Evolutionary conservation across 1,140 invertebrate genomes (phyloP), one percentile per base, ranked within the genome.

Genomic region (Formica selysi): DNA sequence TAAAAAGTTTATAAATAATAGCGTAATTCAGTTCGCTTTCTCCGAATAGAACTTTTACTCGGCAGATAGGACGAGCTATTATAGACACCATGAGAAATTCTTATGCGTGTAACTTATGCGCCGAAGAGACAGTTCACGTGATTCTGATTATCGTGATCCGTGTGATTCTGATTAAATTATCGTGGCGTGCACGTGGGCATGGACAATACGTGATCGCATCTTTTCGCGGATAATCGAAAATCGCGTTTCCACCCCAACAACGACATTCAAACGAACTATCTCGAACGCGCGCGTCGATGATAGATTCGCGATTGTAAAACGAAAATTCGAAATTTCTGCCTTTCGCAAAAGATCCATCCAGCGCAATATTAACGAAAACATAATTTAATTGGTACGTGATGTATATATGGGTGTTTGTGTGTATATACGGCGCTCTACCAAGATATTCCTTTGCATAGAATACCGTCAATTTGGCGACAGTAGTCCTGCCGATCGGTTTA

Each of bases 111-210:
- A 26, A 80, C 10, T 68, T 36, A 68, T 54, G 64, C 76, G 76
- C 64, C 3, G 19, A 36, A 78, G 11, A 44, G 59, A 44, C 59
- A 19, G 41, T 70, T 80, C 64, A 54, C 76, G 62, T 54, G 76
- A 67, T 79, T 16, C 26, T 22, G 16, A 65, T 65, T 62, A 64
- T 29, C 36, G 26, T 19, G 26, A 76, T 76, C 32, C 57, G 41
- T 19, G 38, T 65, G 59, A 67, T 38, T 5, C 65, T 38, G 36
- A 78, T 78, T 64, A 44, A 65, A 65, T 13, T 26, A 2, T 65
- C 76, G 76, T 65, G 61, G 26, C 16, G 19, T 44, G 6, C 76
- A 65, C 61, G 59, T 78, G 76, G 48, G 6, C 6, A 32, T 1
- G 38, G 36, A 62, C 22, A 65, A 16, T 48, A 54, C 65, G 22